Base-by-base conservation (phyloP, 2,888 invertebrate genomes). In the Pseudococcus longispinus region DNA sequence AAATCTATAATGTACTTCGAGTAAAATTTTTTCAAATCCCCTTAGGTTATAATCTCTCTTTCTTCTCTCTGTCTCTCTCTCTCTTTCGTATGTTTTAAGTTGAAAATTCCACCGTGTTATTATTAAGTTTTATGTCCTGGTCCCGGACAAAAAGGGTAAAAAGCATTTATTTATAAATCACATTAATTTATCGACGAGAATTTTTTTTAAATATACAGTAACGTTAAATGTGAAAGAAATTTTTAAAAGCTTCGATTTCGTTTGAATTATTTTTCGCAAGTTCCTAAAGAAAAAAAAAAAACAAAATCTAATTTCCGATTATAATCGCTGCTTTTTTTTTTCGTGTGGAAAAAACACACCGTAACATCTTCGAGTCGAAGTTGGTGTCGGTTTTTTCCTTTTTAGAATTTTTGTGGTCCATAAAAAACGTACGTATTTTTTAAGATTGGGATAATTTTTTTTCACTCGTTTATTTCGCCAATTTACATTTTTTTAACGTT, bases 61-160 rank as follows among this genome's bases (percentile, higher is more conserved):
- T 29, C 77, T 13, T 29, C 77, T 77, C 29, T 77, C 29, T 37
- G n/a, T 83, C 23, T 83, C 23, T 46, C 11, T 46, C 29, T 51
- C 83, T 55, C 20, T 29, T 11, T 29, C 8, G 55, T 55, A 42
- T 84, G 84, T 84, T n/a, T 60, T 42, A 77, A 77, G 77, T 77
- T 77, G 32, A 42, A 77, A 29, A 65, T 84, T 70, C 29, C 70
- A 86, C 18, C 46, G 44, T 85, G 42, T 46, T 65, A 86, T 29
- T 65, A 85, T 85, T 65, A 85, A 44, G 23, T 65, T 85, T 85
- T 51, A 86, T 77, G 86, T 86, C 86, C 86, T 77, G 23, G 86
- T 86, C 86, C 86, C 86, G 86, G 86, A 86, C 86, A 51, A 86
- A 86, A 86, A 86, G 86, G 86, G 86, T 86, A 86, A 86, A 86